Percentiles rank a stretch among this genome's conserved stretches.
Evolutionary conservation across 2,797 vertebrate species (phyloP).

Genomic region (Borostomias antarcticus): DNA sequence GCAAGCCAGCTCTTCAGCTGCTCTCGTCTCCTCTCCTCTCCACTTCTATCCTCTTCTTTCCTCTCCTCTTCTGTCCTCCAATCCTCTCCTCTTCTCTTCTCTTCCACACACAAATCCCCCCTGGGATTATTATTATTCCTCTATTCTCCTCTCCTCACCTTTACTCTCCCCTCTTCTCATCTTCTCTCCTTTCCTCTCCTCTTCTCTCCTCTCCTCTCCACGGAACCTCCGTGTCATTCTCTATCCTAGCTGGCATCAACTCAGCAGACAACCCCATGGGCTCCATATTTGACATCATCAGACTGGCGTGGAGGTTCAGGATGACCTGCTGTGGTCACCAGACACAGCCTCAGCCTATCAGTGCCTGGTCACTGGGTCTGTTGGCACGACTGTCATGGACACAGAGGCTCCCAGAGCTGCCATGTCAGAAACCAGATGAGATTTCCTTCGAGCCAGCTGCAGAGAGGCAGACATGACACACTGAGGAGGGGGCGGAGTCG

Average conservation of each 20-base stretch:
- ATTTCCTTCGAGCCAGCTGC: background rate
- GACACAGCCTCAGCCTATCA: background rate
- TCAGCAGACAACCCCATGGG: constrained; percentile 17
- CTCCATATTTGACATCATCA: constrained; percentile 34
- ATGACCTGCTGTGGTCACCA: constrained; percentile 4
- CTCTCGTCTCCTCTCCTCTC: too few species aligned
- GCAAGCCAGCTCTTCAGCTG: too few species aligned
- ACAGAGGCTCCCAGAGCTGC: constrained; percentile 7
- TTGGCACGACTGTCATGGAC: background rate
- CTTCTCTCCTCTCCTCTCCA: background rate
- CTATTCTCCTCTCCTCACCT: background rate
- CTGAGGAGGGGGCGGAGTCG: too few species aligned
- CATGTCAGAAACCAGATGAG: constrained; percentile 7
- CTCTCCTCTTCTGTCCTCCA: background rate
- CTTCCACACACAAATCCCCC: too few species aligned
- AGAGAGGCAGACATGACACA: background rate
- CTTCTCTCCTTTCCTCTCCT: background rate
- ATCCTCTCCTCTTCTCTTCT: background rate
- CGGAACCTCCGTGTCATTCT: background rate
- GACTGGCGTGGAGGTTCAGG: constrained; percentile 36
- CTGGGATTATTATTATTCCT: too few species aligned
- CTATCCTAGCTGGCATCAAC: constrained; percentile 23
- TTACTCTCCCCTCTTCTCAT: background rate
- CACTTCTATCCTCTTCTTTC: too few species aligned
- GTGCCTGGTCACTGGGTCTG: constrained; percentile 13